Evolutionary conservation across 2,113 vertebrate genomes (phyloP).

Genomic region (Cyanoliseus patagonus): DNA sequence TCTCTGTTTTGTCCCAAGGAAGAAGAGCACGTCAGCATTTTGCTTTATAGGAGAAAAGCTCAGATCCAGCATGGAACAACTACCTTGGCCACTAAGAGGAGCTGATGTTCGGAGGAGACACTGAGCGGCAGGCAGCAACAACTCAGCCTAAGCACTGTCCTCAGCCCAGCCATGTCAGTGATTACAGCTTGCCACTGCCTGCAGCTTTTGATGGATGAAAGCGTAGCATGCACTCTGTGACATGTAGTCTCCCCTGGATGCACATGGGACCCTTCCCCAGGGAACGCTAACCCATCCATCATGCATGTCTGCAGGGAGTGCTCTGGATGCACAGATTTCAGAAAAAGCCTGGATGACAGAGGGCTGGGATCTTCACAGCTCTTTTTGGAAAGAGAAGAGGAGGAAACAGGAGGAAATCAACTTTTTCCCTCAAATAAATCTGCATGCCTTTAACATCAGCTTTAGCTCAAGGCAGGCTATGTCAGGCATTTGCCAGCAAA

Average conservation of each 20-base stretch:
- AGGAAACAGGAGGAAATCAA: not conserved
- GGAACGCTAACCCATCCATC: not conserved
- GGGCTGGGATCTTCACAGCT: not conserved
- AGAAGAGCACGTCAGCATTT: not conserved
- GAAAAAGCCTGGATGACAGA: not conserved
- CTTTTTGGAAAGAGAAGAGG: not conserved
- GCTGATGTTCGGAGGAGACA: not conserved
- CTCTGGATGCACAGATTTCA: not conserved
- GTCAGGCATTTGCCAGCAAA: not conserved
- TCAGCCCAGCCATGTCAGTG: not conserved
- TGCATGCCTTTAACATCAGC: not conserved
- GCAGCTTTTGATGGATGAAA: not conserved
- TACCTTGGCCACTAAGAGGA: not conserved
- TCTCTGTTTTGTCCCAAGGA: not conserved
- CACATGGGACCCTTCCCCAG: not conserved
- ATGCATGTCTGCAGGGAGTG: rapidly evolving
- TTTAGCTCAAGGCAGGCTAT: not conserved
- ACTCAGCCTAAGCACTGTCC: not conserved
- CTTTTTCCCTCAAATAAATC: not conserved
- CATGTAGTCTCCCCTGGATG: not conserved
- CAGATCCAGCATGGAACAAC: rapidly evolving
- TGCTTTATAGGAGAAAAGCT: not conserved
- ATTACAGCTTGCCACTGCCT: not conserved
- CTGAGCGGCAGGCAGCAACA: not conserved
- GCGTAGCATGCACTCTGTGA: rapidly evolving